Base-by-base conservation (phyloP, 2,888 invertebrate species). In the Caenorhabditis sp. region DNA sequence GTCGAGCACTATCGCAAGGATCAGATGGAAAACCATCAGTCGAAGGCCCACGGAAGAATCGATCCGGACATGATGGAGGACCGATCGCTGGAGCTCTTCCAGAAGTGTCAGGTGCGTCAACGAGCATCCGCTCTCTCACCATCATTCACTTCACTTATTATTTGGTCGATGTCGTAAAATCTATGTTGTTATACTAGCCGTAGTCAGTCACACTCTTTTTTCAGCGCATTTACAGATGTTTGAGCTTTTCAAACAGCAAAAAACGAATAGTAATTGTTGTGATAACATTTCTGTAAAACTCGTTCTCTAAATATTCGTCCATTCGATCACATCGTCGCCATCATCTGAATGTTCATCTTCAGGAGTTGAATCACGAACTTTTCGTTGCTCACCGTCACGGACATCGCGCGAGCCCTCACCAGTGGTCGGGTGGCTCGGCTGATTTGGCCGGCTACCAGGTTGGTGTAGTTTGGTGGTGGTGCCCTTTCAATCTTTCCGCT, bases 21-120 rank as follows among this genome's bases (percentile, higher is more conserved):
- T 72, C 88, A 88, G 62, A 88, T 88, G 88, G 88, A 88, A 73
- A 88, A 88, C 71, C 88, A 88, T 75, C 86, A 87, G 68, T 83
- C 85, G 45, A 88, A 88, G 66, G 77, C 81, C 35, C 88, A 88
- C 70, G 88, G 88, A 15, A 75, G 83, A 61, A 86, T 88, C 53
- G 87, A 88, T 59, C 81, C 83, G 20, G 84, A 85, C 15, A 86
- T 88, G 86, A 88, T 88, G 88, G 86, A 86, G 53, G 88, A 88
- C 74, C 83, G 88, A 2, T 83, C 84, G 6, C 53, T 83, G 45
- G 87, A 88, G 56, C 78, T 87, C 17, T 86, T 84, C 75, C 73
- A 80, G 15, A 68, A 81, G 48, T 85, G 85, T 75, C 86, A 86
- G 83, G 86, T 80, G 55, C 39, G 68, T 43, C 24, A 24, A 6